Base-by-base conservation (phyloP, 1,140 invertebrate genomes). In the Tyrophagus putrescentiae region DNA sequence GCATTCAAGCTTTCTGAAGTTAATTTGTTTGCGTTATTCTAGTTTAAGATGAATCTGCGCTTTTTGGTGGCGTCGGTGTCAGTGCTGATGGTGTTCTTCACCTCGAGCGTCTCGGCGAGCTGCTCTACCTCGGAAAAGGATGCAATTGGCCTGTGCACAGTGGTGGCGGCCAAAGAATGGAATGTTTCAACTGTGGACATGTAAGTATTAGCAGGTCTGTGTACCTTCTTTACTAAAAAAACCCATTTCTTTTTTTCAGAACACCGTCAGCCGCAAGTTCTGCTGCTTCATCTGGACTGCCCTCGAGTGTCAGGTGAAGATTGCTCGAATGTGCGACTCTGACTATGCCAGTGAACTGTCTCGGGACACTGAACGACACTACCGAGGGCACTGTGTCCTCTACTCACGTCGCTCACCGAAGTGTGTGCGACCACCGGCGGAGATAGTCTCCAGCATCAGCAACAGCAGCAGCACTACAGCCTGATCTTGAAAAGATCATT, bases 231-330 rank as follows among this genome's bases (percentile, higher is more conserved):
- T 13, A 39, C 36, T 39, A 39, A 39, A 39, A 39, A 48, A 13
- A 48, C 31, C 31, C 31, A 48, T 25, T 25, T 48, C 31, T 9
- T 39, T 39, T 39, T 13, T 13, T 25, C 7, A 48, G 45, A 29
- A 29, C 23, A 48, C 45, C 7, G 31, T 29, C 7, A 48, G 45
- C 18, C 45, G 45, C 21, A 48, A 48, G 21, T 48, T 48, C 31
- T 48, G 45, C 18, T 48, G 45, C 31, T 48, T 48, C 18, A 48
- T 48, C 31, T 48, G 45, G 45, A 48, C 23, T 48, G 7, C 45
- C 6, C 45, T 48, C 45, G 45, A 48, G 7, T 48, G 45, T 21
- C 45, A 48, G 31, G 45, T 48, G 18, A 48, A 48, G 18, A 48
- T 48, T 48, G 45, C 45, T 18, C 23, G 31, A 48, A 48, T 13